These are phyloP conservation scores for Meloidogyne chitwoodi DNA, from an alignment of 1,140 invertebrate species.

Conservation along the genomic window DNA sequence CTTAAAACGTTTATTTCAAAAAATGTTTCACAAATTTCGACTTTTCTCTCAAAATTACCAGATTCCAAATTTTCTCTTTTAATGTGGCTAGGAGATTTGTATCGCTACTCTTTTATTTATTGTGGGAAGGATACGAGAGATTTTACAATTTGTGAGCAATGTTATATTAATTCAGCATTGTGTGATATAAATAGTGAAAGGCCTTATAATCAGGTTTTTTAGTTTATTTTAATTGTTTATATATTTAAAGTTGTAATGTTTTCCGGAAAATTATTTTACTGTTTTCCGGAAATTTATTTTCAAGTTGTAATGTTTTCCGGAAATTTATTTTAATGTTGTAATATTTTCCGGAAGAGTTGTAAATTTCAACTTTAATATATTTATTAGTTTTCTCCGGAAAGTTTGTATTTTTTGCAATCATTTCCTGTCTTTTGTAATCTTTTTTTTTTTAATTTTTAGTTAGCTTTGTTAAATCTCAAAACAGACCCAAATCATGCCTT, in stretches of 20 bases:
- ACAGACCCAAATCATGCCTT: background rate
- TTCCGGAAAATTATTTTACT: too few relatives aligned
- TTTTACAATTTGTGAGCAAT: background rate
- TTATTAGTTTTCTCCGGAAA: too few relatives aligned
- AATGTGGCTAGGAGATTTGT: background rate
- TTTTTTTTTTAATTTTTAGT: background rate
- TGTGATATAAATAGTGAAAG: background rate
- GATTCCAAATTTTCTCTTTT: background rate
- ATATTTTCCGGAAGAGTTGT: too few relatives aligned
- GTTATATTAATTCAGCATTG: conserved; percentile 6
- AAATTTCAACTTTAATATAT: too few relatives aligned
- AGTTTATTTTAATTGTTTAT: too few relatives aligned
- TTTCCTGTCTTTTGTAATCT: too few relatives aligned
- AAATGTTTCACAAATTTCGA: background rate
- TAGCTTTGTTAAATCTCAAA: background rate
- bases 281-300: too few relatives aligned
- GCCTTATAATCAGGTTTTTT: conserved; percentile 8
- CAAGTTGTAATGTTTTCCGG: too few relatives aligned
- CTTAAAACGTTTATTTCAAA: conserved; percentile 8
- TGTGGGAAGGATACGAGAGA: background rate
- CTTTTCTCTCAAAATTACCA: background rate
- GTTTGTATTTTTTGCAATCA: too few relatives aligned
- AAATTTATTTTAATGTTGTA: too few relatives aligned
- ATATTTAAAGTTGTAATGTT: too few relatives aligned
- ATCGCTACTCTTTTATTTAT: conserved; percentile 11